Evolutionary conservation across 2,888 invertebrate species (phyloP).

Genomic region (Caenorhabditis sp.): DNA sequence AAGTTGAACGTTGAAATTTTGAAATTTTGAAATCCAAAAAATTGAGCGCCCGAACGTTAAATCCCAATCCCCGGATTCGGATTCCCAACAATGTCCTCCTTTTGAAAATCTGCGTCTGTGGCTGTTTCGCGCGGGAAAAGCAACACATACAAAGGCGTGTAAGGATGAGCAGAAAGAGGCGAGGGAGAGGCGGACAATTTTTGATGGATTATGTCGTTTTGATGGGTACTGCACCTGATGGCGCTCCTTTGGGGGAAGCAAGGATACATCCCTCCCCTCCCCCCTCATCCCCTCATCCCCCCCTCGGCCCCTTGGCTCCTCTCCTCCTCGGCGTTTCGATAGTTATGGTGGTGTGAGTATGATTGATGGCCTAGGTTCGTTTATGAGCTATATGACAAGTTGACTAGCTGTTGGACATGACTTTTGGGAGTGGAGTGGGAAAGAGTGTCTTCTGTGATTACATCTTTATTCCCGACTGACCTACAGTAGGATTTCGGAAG

Average conservation of each 20-base stretch:
- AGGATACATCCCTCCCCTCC: no score
- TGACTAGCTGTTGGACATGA: conserved; percentile 28
- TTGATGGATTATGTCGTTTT: conserved; percentile 67
- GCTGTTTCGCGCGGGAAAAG: background rate
- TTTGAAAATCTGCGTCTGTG: no score
- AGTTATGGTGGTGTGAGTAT: conserved; percentile 55
- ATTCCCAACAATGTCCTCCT: no score
- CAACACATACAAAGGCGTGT: conserved; percentile 29
- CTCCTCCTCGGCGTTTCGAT: background rate
- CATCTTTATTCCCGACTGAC: conserved; percentile 50
- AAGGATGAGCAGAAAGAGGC: conserved; percentile 9
- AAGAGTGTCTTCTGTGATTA: no score
- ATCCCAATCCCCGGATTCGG: no score
- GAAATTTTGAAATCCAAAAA: no score
- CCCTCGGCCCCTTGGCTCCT: no score
- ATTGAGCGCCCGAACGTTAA: no score
- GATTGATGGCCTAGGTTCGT: conserved; percentile 66
- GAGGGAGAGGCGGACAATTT: conserved; percentile 31
- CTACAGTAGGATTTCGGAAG: conserved; percentile 52
- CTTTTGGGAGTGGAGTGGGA: no score
- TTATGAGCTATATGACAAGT: conserved; percentile 61
- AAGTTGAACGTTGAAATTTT: no score
- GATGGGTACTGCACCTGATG: conserved; percentile 64
- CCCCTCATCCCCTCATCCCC: no score
- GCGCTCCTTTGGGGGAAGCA: conserved; percentile 49